Conservation (phyloP, 1,140 invertebrate species). For the Drosophila bocki region DNA sequence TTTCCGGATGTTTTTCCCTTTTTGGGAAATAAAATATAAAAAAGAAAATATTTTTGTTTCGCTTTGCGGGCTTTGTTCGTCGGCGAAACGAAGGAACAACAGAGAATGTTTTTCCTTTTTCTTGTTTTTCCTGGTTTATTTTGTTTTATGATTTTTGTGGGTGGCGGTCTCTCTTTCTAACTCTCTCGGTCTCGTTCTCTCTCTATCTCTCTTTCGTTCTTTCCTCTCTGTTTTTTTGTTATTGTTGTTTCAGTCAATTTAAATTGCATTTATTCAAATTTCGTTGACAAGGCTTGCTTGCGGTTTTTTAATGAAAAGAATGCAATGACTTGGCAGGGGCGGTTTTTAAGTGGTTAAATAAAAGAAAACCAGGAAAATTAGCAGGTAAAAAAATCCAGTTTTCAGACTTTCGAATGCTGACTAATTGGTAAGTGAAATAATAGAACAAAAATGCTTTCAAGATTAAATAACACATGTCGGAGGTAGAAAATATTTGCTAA, state of each 20-base stretch:
- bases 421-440: background rate
- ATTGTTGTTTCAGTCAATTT: constrained; percentile 49
- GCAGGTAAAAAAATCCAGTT: constrained; percentile 8
- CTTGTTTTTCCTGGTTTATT: constrained; percentile 14
- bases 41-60: constrained; percentile 48
- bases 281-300: constrained; percentile 49
- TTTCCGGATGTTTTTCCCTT: constrained; percentile 19
- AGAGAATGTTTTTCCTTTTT: constrained; percentile 35
- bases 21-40: constrained; percentile 15
- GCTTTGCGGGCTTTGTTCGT: constrained; percentile 38
- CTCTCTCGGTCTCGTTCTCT: constrained; percentile 5
- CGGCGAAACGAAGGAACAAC: constrained; percentile 38
- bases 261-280: constrained; percentile 73
- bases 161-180: constrained; percentile 14
- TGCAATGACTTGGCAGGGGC: constrained; percentile 7
- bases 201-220: background rate
- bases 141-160: constrained; percentile 38
- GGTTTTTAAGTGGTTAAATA: constrained; percentile 21
- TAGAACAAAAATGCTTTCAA: background rate
- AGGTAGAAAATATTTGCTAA: no score
- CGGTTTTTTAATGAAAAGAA: constrained; percentile 32
- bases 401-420: background rate
- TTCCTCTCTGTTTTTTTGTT: constrained; percentile 12
- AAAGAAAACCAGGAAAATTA: constrained; percentile 1
- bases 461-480: constrained; percentile 1